Conservation (phyloP, 2,888 invertebrate genomes). For the Nomada ferruginata region DNA sequence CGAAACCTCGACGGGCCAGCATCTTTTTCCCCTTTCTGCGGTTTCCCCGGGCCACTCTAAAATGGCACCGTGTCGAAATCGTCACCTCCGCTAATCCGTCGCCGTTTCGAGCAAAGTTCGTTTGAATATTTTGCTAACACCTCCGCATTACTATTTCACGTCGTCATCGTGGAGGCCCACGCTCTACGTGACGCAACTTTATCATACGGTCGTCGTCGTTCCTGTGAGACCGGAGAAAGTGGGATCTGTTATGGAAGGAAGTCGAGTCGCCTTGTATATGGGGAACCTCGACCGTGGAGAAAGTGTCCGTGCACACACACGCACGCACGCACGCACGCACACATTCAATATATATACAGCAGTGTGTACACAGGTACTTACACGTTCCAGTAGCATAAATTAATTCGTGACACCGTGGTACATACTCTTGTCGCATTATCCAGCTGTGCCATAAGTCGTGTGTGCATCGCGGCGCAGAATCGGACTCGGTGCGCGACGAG, state of each 20-base stretch:
- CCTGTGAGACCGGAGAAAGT: constrained; percentile 72
- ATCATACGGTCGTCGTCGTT: constrained; percentile 28
- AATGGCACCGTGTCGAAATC: not conserved
- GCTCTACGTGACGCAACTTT: constrained; percentile 59
- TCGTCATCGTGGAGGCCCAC: constrained; percentile 29
- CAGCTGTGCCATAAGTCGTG: not conserved
- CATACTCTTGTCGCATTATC: not conserved
- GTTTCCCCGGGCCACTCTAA: no score
- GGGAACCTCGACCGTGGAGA: constrained; percentile 67
- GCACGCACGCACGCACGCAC: not conserved
- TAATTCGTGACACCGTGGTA: constrained; percentile 52
- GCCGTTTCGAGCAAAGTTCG: not conserved
- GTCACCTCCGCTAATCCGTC: not conserved
- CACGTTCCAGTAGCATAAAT: constrained; percentile 51
- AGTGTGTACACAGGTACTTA: constrained; percentile 55
- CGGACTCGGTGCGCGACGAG: constrained; percentile 18
- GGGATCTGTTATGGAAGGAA: constrained; percentile 66
- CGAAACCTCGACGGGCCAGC: no score
- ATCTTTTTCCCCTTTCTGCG: no score
- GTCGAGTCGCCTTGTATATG: constrained; percentile 54
- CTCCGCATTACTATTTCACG: constrained; percentile 23
- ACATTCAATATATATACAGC: not conserved
- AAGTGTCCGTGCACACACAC: constrained; percentile 72
- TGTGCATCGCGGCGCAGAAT: constrained; percentile 10
- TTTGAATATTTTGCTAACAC: constrained; percentile 40